Percentiles rank a stretch among this genome's conserved stretches.
Evolutionary conservation across 1,140 invertebrate genomes (phyloP).

Genomic region (Zaprionus ghesquierei): DNA sequence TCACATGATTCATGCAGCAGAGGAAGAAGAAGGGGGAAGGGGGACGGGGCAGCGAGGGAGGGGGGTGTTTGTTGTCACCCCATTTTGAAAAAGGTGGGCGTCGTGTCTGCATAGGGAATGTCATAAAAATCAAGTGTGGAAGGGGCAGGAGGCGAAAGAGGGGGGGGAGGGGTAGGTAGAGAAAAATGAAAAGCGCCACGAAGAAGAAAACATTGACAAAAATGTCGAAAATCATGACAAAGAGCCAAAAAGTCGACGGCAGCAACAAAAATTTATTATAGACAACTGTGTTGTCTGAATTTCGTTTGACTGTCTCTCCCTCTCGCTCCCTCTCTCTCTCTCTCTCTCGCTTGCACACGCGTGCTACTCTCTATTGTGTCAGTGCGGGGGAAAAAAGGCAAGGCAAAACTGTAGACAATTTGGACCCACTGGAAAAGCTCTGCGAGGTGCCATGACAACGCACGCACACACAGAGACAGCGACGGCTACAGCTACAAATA

Average conservation of each 20-base stretch:
- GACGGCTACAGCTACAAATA: neutral
- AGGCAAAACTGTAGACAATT: slow-evolving; percentile 41
- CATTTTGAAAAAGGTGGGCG: slow-evolving; percentile 9
- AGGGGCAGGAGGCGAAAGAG: neutral
- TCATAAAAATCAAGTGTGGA: slow-evolving; percentile 45
- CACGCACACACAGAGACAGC: slow-evolving; percentile 19
- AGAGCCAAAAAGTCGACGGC: slow-evolving; percentile 18
- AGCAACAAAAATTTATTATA: slow-evolving; percentile 64
- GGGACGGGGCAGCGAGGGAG: neutral
- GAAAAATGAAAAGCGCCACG: slow-evolving; percentile 17
- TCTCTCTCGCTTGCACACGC: neutral
- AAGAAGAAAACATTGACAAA: slow-evolving; percentile 28
- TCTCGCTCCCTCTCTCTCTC: neutral
- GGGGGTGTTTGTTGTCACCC: neutral
- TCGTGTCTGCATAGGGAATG: slow-evolving; percentile 29
- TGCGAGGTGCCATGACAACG: slow-evolving; percentile 64
- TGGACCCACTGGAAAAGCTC: slow-evolving; percentile 44
- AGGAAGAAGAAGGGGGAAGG: neutral
- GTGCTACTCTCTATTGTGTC: neutral
- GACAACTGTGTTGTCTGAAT: slow-evolving; percentile 63
- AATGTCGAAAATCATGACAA: slow-evolving; percentile 50
- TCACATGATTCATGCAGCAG: slow-evolving; percentile 5
- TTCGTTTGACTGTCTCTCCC: slow-evolving; percentile 30
- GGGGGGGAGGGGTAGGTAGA: neutral
- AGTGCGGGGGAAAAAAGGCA: neutral